Percentiles rank a stretch among this genome's conserved stretches.
Evolutionary conservation across 2,888 invertebrate genomes (phyloP).

Genomic region (Cyclophora albipunctata): DNA sequence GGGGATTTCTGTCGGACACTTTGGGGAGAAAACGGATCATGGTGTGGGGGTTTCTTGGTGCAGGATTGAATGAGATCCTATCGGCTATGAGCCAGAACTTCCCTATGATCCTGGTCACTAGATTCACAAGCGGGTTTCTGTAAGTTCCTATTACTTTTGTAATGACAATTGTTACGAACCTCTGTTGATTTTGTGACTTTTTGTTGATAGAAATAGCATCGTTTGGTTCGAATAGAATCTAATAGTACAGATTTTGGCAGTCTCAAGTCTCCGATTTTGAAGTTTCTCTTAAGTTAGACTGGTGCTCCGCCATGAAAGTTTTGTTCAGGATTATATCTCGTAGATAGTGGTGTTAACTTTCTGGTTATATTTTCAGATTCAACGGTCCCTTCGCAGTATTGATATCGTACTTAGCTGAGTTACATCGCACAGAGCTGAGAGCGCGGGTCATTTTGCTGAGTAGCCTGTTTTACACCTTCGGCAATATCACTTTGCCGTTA

Average conservation of each 20-base stretch:
- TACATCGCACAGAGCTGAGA: constrained; percentile 80
- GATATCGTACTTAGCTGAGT: constrained; percentile 82
- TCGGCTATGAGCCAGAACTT: constrained; percentile 81
- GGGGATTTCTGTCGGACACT: constrained; percentile 87
- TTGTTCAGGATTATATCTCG: too few relatives aligned
- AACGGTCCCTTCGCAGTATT: constrained; percentile 84
- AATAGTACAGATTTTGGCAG: too few relatives aligned
- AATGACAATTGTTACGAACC: too few relatives aligned
- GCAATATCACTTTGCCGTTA: constrained; percentile 78
- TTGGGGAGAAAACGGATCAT: constrained; percentile 81
- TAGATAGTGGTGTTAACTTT: too few relatives aligned
- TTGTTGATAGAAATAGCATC: too few relatives aligned
- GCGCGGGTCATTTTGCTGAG: constrained; percentile 78
- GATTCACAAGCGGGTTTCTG: constrained; percentile 84
- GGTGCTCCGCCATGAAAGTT: too few relatives aligned
- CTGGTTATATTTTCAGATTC: constrained; percentile 36
- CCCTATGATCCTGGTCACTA: constrained; percentile 79
- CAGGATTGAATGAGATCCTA: constrained; percentile 78
- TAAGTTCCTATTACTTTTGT: constrained; percentile 50
- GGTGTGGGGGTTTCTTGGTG: constrained; percentile 78
- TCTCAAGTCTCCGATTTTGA: too few relatives aligned
- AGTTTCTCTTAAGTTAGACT: too few relatives aligned
- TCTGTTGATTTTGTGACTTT: too few relatives aligned
- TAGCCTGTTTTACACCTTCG: constrained; percentile 80
- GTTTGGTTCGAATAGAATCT: too few relatives aligned